Evolutionary conservation across 2,113 vertebrate species (phyloP).

Genomic region (Budorcas taxicolor): DNA sequence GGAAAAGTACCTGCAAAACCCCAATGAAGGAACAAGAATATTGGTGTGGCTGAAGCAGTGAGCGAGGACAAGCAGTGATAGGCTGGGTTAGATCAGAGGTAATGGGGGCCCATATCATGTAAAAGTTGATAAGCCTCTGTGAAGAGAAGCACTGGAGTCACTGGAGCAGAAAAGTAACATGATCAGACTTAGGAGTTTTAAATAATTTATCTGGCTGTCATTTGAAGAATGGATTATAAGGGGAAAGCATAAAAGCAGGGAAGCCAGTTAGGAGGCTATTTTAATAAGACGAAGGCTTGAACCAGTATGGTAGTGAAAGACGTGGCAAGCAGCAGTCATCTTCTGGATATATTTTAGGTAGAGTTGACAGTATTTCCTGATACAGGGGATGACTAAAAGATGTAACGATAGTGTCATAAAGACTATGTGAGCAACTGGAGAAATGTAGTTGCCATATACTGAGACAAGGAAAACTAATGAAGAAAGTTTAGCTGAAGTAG

Average conservation of each 20-base stretch:
- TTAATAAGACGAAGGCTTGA: neutral
- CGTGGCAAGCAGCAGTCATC: neutral
- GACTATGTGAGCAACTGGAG: neutral
- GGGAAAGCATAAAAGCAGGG: neutral
- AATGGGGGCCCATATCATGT: neutral
- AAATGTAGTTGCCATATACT: neutral
- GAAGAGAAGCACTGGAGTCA: neutral
- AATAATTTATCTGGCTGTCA: constrained; percentile 15
- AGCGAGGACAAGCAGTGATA: neutral
- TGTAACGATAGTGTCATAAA: neutral
- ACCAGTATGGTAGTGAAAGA: neutral
- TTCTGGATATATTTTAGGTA: neutral
- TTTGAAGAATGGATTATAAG: neutral
- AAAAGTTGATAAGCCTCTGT: neutral
- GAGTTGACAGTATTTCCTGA: neutral
- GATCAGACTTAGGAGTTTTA: neutral
- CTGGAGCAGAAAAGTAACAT: neutral
- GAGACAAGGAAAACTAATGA: neutral
- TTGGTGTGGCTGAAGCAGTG: neutral
- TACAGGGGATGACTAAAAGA: neutral
- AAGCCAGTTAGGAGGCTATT: neutral
- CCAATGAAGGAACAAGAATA: neutral
- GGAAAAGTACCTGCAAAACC: neutral
- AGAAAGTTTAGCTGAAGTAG: neutral
- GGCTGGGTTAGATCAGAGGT: neutral